A percentile compares a stretch with the other conserved stretches of the same genome.
phyloP scores from a whole-genome alignment of 2,888 invertebrate species.

The Ophioninae sp. region DNA sequence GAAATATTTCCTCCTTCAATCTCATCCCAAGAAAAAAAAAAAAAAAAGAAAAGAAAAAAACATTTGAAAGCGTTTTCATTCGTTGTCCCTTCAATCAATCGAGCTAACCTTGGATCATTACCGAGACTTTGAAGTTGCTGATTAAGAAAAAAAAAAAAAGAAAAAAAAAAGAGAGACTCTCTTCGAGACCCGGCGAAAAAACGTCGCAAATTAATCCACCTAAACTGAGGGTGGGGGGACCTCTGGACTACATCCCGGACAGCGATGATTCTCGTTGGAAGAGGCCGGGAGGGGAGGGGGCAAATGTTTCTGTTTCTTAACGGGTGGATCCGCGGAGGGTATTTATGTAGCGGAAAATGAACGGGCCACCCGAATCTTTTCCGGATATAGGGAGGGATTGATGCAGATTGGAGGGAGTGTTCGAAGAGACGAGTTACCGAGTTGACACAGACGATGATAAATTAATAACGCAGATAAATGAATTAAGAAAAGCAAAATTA shows the following conservation, averaged over 20 bases:
- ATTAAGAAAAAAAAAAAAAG: slow-evolving; percentile 74
- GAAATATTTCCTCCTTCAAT: slow-evolving; percentile 1
- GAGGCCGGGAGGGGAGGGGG: too few relatives aligned
- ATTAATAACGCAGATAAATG: slow-evolving; percentile 30
- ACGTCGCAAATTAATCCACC: slow-evolving; percentile 54
- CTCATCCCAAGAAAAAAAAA: too few relatives aligned
- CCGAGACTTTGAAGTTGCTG: slow-evolving; percentile 78
- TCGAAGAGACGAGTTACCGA: slow-evolving; percentile 40
- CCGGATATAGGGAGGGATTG: slow-evolving; percentile 16
- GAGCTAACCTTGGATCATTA: slow-evolving; percentile 63
- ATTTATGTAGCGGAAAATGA: slow-evolving; percentile 64
- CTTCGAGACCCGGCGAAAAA: slow-evolving; percentile 33
- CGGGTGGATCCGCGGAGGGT: slow-evolving; percentile 35
- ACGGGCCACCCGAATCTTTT: slow-evolving; percentile 45
- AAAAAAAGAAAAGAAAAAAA: too few relatives aligned
- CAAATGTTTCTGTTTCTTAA: slow-evolving; percentile 14
- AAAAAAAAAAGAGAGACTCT: too few relatives aligned
- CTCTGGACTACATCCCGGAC: slow-evolving; percentile 8
- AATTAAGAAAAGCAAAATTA: too few relatives aligned
- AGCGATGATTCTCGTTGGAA: slow-evolving; percentile 36
- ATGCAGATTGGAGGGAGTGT: slow-evolving; percentile 14
- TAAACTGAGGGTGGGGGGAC: slow-evolving; percentile 39
- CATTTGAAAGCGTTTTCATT: slow-evolving; percentile 60
- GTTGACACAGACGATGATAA: slow-evolving; percentile 4
- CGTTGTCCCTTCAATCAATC: slow-evolving; percentile 75